Conservation (phyloP, 2,113 vertebrate genomes). For the Eonycteris spelaea region DNA sequence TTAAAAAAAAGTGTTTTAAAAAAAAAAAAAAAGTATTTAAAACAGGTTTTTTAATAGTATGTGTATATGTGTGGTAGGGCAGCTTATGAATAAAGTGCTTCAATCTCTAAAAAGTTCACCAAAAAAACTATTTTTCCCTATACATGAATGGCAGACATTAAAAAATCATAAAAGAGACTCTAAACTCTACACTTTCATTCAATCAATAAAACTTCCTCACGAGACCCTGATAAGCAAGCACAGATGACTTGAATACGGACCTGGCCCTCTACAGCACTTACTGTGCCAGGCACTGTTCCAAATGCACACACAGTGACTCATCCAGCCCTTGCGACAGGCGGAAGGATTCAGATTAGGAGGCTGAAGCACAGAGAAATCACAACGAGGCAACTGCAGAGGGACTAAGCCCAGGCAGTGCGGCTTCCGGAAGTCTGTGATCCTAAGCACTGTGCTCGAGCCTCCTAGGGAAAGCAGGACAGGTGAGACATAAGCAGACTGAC, state of each 20-base stretch:
- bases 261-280: background rate
- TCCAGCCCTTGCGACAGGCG: too few species aligned
- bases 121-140: background rate
- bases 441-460: too few species aligned
- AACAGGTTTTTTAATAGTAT: background rate
- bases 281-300: rapidly evolving
- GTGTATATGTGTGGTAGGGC: background rate
- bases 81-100: background rate
- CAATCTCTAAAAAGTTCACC: background rate
- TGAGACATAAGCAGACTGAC: background rate
- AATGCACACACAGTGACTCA: background rate
- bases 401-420: background rate
- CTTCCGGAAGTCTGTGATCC: background rate
- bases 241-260: background rate
- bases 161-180: background rate
- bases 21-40: background rate
- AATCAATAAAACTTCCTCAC: background rate
- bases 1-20: background rate
- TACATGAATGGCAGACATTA: background rate
- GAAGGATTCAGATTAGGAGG: background rate
- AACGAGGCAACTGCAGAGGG: background rate
- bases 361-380: background rate
- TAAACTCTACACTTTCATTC: background rate
- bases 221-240: background rate
- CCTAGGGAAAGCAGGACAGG: background rate